These are phyloP conservation scores for Cacatua alba DNA, from an alignment of 2,113 vertebrate genomes.

Conservation along the genomic window DNA sequence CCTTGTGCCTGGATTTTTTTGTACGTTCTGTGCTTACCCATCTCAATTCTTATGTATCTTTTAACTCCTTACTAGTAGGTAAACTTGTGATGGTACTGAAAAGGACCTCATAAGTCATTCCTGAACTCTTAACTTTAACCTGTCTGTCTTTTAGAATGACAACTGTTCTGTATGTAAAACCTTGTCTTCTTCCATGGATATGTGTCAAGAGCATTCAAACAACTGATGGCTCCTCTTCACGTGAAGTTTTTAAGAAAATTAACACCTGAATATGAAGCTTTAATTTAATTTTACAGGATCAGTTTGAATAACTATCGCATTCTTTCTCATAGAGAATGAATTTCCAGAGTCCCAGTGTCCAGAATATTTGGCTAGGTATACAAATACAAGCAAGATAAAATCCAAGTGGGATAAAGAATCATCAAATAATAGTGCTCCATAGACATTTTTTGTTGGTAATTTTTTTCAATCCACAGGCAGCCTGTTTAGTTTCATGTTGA, in stretches of 20 bases:
- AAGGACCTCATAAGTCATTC: background rate
- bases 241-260: background rate
- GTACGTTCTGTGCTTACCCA: background rate
- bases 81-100: background rate
- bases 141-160: background rate
- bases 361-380: background rate
- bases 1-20: background rate
- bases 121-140: background rate
- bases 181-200: background rate
- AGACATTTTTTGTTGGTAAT: background rate
- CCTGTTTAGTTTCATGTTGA: background rate
- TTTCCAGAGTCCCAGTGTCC: background rate
- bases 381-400: background rate
- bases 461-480: background rate
- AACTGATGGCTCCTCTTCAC: fast-evolving
- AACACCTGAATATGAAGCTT: background rate
- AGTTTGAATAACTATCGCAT: background rate
- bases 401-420: background rate
- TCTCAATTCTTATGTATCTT: background rate
- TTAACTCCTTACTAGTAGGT: background rate
- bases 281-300: background rate
- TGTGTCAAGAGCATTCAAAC: background rate
- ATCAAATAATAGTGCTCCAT: background rate
- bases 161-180: background rate
- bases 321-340: background rate